Evolutionary conservation across 2,113 vertebrate genomes (phyloP).

Genomic region (Lanius ludovicianus): DNA sequence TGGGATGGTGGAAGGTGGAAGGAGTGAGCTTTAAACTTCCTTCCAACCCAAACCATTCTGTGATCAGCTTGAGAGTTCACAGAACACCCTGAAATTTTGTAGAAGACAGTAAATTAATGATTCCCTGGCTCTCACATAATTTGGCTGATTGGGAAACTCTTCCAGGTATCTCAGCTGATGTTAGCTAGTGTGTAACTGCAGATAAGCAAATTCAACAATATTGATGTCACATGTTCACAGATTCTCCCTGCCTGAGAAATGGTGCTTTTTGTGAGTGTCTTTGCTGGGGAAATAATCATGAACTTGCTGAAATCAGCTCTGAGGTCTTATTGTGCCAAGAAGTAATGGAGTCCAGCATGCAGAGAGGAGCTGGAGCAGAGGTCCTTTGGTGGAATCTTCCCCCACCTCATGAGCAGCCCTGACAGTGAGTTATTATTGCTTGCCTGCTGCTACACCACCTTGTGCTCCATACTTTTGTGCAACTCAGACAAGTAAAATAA

Average conservation of each 20-base stretch:
- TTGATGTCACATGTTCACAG: neutral
- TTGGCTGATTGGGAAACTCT: neutral
- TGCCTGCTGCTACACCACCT: neutral
- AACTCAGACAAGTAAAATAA: neutral
- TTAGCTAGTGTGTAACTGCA: neutral
- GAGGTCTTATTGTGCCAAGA: neutral
- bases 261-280: neutral
- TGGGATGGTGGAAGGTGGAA: fast-evolving
- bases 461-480: neutral
- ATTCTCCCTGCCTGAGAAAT: neutral
- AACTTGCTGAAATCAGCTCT: neutral
- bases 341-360: fast-evolving
- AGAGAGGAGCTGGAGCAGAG: neutral
- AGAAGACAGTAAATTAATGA: neutral
- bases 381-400: neutral
- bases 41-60: neutral
- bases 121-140: neutral
- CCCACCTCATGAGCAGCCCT: neutral
- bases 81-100: neutral
- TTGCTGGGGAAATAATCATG: neutral
- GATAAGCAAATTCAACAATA: neutral
- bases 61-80: neutral
- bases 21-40: neutral
- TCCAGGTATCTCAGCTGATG: neutral
- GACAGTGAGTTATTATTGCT: neutral